These are phyloP conservation scores for Stramonita haemastoma DNA, from an alignment of 2,888 invertebrate genomes.

Conservation along the genomic window DNA sequence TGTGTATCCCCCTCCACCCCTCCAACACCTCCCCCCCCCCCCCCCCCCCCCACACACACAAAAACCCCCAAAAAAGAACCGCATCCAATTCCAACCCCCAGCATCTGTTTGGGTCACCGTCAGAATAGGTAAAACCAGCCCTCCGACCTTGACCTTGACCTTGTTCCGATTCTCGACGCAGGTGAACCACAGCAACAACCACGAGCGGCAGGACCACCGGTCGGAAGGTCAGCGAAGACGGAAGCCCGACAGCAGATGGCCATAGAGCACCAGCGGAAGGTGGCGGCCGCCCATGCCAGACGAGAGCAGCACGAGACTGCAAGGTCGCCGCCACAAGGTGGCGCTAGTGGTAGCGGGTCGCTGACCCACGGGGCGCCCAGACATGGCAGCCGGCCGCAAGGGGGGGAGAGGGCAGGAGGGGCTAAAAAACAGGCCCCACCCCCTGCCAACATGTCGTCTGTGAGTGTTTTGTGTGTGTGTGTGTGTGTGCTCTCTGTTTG, in stretches of 20 bases:
- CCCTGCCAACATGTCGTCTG: conserved; percentile 27
- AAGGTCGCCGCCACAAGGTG: background rate
- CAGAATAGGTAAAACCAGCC: too few species aligned
- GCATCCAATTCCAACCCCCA: too few species aligned
- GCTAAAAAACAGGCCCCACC: conserved; percentile 7
- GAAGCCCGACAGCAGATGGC: conserved; percentile 12
- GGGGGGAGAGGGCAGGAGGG: conserved; percentile 2
- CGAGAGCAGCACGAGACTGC: conserved; percentile 34
- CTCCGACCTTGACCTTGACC: too few species aligned
- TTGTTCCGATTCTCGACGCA: background rate
- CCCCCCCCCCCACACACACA: too few species aligned
- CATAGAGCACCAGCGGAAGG: conserved; percentile 25
- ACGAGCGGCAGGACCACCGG: conserved; percentile 19
- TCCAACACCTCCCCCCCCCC: too few species aligned
- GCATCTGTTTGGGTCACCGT: too few species aligned
- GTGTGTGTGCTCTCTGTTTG: too few species aligned
- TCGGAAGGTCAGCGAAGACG: conserved; percentile 14
- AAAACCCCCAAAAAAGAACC: too few species aligned
- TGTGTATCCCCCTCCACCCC: too few species aligned
- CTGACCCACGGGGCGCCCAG: conserved; percentile 27
- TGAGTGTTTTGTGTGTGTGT: background rate
- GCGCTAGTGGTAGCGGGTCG: background rate
- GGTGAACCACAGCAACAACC: conserved; percentile 39
- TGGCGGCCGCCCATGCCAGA: conserved; percentile 26
- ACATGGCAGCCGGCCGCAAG: background rate